phyloP scores from a whole-genome alignment of 2,888 invertebrate genomes.

The Drosophila demipolita region DNA sequence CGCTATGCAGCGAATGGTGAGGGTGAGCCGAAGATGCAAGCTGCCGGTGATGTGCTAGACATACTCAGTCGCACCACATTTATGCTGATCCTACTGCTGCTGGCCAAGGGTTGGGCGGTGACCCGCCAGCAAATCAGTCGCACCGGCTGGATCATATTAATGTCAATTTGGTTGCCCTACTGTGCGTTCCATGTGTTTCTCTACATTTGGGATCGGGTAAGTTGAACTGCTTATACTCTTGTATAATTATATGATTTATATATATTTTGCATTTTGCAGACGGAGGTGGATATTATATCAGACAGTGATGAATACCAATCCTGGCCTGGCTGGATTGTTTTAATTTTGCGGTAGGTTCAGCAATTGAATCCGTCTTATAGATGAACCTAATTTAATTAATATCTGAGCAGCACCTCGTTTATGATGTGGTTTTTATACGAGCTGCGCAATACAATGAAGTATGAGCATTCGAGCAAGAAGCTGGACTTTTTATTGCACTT shows the following conservation, averaged over 20 bases:
- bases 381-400: neutral
- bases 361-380: fast-evolving
- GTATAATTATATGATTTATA: neutral
- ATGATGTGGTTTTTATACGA: constrained; percentile 95
- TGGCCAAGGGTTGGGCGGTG: constrained; percentile 99
- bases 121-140: constrained; percentile 95
- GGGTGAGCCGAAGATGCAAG: constrained; percentile 92
- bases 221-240: constrained; percentile 76
- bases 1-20: constrained; percentile 96
- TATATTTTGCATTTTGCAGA: constrained; percentile 86
- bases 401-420: constrained; percentile 88
- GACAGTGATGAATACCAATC: constrained; percentile 99
- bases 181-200: constrained; percentile 95
- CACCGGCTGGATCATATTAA: constrained; percentile 88
- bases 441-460: constrained; percentile 90
- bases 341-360: constrained; percentile 88
- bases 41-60: constrained; percentile 96
- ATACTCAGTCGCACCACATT: constrained; percentile 97
- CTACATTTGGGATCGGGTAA: constrained; percentile 98
- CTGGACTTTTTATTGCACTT: constrained; percentile 97
- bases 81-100: constrained; percentile 94
- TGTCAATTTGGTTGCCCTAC: constrained; percentile 94
- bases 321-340: constrained; percentile 98
- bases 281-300: constrained; percentile 97
- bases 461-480: constrained; percentile 93